Conservation (phyloP, 2,888 invertebrate species). For the Diaprepes abbreviatus region DNA sequence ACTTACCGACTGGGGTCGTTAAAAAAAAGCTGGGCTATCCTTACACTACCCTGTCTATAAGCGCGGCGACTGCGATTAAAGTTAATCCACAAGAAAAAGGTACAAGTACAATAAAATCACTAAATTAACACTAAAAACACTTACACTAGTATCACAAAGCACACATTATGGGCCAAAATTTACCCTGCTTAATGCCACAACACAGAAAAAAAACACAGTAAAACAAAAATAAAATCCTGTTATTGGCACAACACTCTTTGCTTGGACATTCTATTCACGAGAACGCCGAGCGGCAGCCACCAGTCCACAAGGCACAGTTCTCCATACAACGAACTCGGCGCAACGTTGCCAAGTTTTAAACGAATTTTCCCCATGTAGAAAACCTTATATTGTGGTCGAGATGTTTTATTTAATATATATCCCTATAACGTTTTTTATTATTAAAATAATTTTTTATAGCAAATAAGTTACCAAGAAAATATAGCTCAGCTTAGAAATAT, state of each 20-base stretch:
- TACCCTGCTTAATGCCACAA: slow-evolving; percentile 48
- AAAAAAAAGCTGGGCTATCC: slow-evolving; percentile 21
- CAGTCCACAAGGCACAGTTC: slow-evolving; percentile 54
- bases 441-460: too few relatives aligned
- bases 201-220: slow-evolving; percentile 52
- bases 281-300: slow-evolving; percentile 55
- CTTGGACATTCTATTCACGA: slow-evolving; percentile 59
- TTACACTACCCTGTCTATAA: slow-evolving; percentile 29
- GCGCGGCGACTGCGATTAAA: slow-evolving; percentile 28
- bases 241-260: slow-evolving; percentile 57
- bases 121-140: slow-evolving; percentile 50
- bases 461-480: too few relatives aligned
- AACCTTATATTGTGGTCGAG: too few relatives aligned
- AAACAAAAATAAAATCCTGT: slow-evolving; percentile 53
- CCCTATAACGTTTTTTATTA: too few relatives aligned
- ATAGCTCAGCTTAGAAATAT: too few relatives aligned
- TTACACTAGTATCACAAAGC: slow-evolving; percentile 54
- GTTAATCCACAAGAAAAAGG: slow-evolving; percentile 40
- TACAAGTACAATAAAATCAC: slow-evolving; percentile 48
- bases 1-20: slow-evolving; percentile 40
- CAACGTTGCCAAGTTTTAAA: slow-evolving; percentile 47
- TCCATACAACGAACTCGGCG: slow-evolving; percentile 53
- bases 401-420: too few relatives aligned
- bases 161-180: slow-evolving; percentile 48
- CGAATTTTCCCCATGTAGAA: slow-evolving; percentile 9